These are phyloP conservation scores for Chunga burmeisteri DNA, from an alignment of 2,113 vertebrate genomes.

Conservation along the genomic window DNA sequence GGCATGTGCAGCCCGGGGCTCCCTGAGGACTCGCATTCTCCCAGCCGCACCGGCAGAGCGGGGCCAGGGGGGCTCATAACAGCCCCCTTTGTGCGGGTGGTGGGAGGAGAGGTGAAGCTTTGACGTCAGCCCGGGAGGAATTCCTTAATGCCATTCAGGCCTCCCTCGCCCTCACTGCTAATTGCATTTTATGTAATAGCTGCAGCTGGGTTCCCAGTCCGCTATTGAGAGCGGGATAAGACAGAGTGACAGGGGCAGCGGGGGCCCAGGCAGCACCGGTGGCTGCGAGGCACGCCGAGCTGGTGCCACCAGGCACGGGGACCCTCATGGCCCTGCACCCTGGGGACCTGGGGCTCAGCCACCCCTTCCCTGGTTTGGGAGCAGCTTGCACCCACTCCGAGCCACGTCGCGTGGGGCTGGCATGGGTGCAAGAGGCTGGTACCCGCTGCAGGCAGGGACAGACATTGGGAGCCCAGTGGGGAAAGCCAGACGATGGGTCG, in stretches of 20 bases:
- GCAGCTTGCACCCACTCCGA: rapidly evolving
- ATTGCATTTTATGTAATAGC: slow-evolving; percentile 65
- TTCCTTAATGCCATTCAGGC: slow-evolving; percentile 66
- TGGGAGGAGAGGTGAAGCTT: slow-evolving; percentile 46
- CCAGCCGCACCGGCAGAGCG: not conserved
- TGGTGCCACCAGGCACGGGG: not conserved
- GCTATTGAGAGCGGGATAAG: not conserved
- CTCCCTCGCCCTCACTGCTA: slow-evolving; percentile 4
- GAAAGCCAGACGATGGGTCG: not conserved
- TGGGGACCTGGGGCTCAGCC: rapidly evolving
- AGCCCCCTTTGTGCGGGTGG: slow-evolving; percentile 33
- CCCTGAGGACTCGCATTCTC: slow-evolving; percentile 35
- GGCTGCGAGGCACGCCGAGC: not conserved
- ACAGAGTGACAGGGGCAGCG: not conserved
- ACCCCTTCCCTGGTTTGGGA: rapidly evolving
- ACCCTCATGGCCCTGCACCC: not conserved
- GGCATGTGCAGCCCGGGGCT: not conserved
- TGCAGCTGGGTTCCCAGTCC: slow-evolving; percentile 32
- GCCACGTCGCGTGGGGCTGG: not conserved
- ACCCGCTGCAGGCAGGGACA: rapidly evolving
- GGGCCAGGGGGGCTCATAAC: not conserved
- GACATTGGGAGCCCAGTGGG: not conserved
- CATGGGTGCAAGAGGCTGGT: not conserved
- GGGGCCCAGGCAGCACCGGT: not conserved
- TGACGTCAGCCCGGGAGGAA: slow-evolving; percentile 66